Evolutionary conservation across 2,888 invertebrate genomes (phyloP).

Genomic region (Xanthorhoe designata): DNA sequence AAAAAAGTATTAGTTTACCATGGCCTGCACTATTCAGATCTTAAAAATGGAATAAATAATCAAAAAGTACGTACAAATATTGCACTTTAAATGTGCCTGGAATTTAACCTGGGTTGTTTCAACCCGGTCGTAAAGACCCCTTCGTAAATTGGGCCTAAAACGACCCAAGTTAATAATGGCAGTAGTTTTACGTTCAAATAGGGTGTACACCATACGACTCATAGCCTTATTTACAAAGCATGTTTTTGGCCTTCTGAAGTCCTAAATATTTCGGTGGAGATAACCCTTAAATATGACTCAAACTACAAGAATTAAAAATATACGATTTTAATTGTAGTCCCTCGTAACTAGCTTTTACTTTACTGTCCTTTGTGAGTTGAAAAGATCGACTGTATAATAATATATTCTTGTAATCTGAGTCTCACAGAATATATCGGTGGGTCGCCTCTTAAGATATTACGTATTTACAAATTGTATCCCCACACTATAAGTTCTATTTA

Average conservation of each 20-base stretch:
- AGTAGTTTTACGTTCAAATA: conserved; percentile 34
- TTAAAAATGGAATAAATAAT: conserved; percentile 43
- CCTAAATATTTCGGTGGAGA: conserved; percentile 74
- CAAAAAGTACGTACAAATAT: conserved; percentile 54
- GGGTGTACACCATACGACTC: conserved; percentile 39
- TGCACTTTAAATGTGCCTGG: conserved; percentile 60
- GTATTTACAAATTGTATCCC: conserved; percentile 70
- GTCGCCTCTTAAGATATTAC: conserved; percentile 67
- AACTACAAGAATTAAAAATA: conserved; percentile 30
- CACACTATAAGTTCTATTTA: conserved; percentile 62
- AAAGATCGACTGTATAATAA: not conserved
- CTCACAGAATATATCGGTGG: conserved; percentile 75
- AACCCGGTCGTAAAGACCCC: conserved; percentile 21
- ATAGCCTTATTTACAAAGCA: conserved; percentile 78
- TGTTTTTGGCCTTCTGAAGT: conserved; percentile 77
- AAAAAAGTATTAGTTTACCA: conserved; percentile 3
- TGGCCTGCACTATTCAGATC: conserved; percentile 58
- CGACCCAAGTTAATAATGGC: conserved; percentile 29
- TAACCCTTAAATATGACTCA: conserved; percentile 50
- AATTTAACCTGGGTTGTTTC: conserved; percentile 31
- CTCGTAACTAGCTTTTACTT: too few relatives aligned
- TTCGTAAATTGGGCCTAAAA: conserved; percentile 10
- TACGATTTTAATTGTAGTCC: not conserved
- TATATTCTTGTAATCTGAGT: conserved; percentile 24
- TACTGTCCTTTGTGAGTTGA: not conserved